Base-by-base conservation (phyloP, 2,113 vertebrate species). In the Catharus bicknelli region DNA sequence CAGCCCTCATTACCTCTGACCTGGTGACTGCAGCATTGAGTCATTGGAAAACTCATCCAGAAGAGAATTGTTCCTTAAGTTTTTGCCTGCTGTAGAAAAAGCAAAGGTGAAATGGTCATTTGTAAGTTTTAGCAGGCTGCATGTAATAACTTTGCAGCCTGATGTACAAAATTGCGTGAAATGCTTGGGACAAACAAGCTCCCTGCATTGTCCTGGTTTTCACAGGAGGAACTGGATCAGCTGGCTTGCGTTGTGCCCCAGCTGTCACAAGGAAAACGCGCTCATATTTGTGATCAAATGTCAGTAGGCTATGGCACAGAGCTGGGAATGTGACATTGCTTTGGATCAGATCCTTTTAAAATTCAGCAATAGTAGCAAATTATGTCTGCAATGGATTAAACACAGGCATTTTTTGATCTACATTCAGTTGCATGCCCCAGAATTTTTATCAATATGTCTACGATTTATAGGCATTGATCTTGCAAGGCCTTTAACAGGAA, bases 371-470 rank as follows among this genome's bases (percentile, higher is more conserved):
- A 83, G 92, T 97, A 97, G 96, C 95, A 97, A 95, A 96, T 97
- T 95, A 94, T 91, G 94, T 95, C 96, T 97, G 95, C 91, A 94
- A 76, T 95, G 94, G 96, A 97, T 97, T 97, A 97, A 96, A 90
- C 93, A 93, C 91, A 90, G 96, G 94, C 95, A 97, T 97, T 97
- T 97, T 95, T 96, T 97, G 94, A 94, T 93, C 95, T 95, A 62
- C 95, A 89, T 96, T 97, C 96, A 94, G 42, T 93, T 92, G 88
- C 94, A 83, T 86, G 83, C 92, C 90, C 90, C 75, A 79, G 96
- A 96, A 96, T 98, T 97, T 96, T 97, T 98, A 96, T 98, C 98
- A 97, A 96, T 98, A 98, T 95, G 92, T 96, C 96, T 96, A 91
- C 87, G 34, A 96, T 97, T 97, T 96, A 97, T 96, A 95, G 93